Percentiles rank a stretch among this genome's conserved stretches.
phyloP scores from a whole-genome alignment of 1,140 invertebrate genomes.

The Sitodiplosis mosellana region DNA sequence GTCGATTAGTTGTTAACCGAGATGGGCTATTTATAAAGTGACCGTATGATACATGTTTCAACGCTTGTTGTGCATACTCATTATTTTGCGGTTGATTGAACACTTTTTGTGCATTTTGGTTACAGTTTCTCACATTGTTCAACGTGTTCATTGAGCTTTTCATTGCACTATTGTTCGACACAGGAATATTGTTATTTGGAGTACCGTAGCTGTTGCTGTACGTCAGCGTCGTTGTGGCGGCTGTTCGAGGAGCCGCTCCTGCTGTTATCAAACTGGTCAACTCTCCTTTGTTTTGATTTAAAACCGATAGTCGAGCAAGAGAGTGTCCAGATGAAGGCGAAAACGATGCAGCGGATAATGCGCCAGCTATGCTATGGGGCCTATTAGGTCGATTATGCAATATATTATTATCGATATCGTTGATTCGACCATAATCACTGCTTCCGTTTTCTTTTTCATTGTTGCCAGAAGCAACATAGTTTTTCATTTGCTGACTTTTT shows the following conservation, averaged over 20 bases:
- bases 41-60: not conserved
- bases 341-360: not conserved
- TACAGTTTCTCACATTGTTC: not conserved
- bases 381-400: not conserved
- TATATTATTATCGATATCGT: no score
- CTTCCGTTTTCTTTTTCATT: no score
- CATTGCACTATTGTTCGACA: not conserved
- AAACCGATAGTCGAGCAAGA: no score
- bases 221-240: not conserved
- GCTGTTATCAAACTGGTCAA: no score
- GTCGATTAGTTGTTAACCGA: not conserved
- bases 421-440: no score
- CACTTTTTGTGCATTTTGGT: not conserved
- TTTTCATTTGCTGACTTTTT: not conserved
- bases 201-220: not conserved
- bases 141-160: not conserved
- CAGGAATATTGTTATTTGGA: not conserved
- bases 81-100: not conserved
- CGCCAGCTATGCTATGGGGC: conserved; percentile 2
- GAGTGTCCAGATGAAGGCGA: no score
- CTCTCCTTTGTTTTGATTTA: no score
- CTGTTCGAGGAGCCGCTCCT: not conserved
- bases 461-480: not conserved
- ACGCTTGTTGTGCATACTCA: not conserved
- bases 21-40: not conserved